Evolutionary conservation across 1,140 invertebrate species (phyloP), one percentile per base, ranked within the genome.

Genomic region (Eumeta japonica): DNA sequence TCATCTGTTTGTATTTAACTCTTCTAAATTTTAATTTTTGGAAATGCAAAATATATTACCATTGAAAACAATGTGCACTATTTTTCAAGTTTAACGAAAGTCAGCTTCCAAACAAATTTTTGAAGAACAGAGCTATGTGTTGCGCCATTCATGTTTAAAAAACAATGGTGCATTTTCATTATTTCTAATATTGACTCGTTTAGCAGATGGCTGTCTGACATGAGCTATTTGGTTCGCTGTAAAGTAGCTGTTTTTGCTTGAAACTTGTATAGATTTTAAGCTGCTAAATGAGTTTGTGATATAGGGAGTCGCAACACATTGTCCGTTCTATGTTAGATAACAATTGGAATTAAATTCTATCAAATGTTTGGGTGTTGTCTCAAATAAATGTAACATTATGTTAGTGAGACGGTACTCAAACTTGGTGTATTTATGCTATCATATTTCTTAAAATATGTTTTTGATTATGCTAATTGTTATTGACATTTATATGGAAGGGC

Each of bases 191-290:
- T 28, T 33, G 24, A 44, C 45, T 24, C 27, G 52, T 49, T 49
- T 46, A 42, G 41, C 48, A 46, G 50, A 53, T 43, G 30, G 33
- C 37, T 40, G 50, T 41, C 49, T 41, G 46, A 18, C 41, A 48
- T 40, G 56, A 52, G 50, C 55, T 60, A 59, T 55, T 41, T 60
- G 48, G 59, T 57, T 63, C 55, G 56, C 62, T 70, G 61, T 64
- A 60, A 47, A 60, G 59, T 68, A 64, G 57, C 54, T 65, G 53
- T 66, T 58, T 56, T 58, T 54, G 62, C 65, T 70, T 66, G 55
- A 50, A 39, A 50, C 55, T 52, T 58, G 54, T 64, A 56, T 58
- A 55, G 56, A 49, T 37, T 47, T 46, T 39, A 43, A 48, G 47
- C 45, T 57, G 50, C 41, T 53, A 54, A 35, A 28, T 43, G 46